Base-by-base conservation (phyloP, 2,797 vertebrate genomes). In the Prionace glauca region DNA sequence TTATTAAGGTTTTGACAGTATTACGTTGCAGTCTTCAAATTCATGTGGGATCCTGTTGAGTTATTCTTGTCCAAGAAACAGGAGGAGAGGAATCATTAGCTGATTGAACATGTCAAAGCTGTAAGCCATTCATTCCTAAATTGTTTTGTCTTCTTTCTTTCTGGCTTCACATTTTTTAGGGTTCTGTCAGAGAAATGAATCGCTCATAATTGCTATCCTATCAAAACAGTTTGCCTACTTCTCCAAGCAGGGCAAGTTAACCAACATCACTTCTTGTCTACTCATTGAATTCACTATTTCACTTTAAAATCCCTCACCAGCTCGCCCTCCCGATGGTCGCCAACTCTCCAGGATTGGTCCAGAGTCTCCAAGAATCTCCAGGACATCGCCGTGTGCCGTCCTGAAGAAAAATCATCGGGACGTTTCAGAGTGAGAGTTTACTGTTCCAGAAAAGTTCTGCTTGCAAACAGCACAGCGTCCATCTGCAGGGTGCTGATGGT, bases 41-140 rank as follows among this genome's bases (percentile, higher is more conserved):
- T 69, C 90, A 69, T 92, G 10, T 69, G 90, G 90, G 62, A 69
- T 20, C 36, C n/a, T 41, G n/a, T 69, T 65, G 69, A 12, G n/a
- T 69, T 41, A 24, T 92, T 67, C 20, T 10, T 8, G n/a, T 69
- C 62, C 10, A 92, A 69, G 22, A 92, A 92, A 69, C 60, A 69
- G 41, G 90, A 92, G 20, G n/a, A 67, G 62, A 92, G n/a, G 65
- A 41, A 92, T 69, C n/a, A 67, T 92, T 92, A 92, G 90, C 20
- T 36, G 90, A 24, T 32, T 41, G 90, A 92, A 67, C 36, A 36
- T 41, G 65, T 92, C 90, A 92, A 92, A 22, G 2, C 36, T 84
- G 41, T 69, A 92, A 92, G 20, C 90, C 18, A 41, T 24, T 92
- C 65, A 69, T 36, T 41, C 90, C 7, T 92, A 20, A 92, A 4